Evolutionary conservation across 2,113 vertebrate species (phyloP).

Genomic region (Rhizomys pruinosus): DNA sequence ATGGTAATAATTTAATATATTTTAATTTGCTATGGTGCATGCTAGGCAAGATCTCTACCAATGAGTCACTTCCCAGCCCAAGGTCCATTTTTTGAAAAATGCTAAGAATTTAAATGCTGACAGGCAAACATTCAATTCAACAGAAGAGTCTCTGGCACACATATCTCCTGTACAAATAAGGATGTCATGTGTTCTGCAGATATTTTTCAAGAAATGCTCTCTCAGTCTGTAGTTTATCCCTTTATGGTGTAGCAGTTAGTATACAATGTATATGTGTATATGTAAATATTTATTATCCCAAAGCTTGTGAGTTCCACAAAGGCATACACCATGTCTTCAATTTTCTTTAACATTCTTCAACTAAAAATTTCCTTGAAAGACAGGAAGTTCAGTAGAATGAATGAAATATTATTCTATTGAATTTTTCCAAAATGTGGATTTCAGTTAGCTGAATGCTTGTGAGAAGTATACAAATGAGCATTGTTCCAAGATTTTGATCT

Average conservation of each 20-base stretch:
- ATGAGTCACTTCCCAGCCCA: too few relatives aligned
- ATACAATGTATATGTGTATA: neutral
- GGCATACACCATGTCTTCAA: neutral
- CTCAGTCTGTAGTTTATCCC: neutral
- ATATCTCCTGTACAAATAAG: neutral
- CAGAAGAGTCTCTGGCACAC: neutral
- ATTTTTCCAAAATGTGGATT: neutral
- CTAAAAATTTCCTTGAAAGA: neutral
- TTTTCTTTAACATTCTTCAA: constrained; percentile 28
- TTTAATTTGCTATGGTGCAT: neutral
- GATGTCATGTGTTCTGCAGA: neutral
- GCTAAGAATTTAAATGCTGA: neutral
- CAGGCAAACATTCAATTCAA: neutral
- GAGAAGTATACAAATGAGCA: neutral
- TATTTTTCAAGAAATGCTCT: neutral
- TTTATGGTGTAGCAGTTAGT: neutral
- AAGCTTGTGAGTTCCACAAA: neutral
- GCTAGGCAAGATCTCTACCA: neutral
- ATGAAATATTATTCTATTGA: neutral
- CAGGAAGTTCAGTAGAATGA: neutral
- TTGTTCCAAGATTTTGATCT: neutral
- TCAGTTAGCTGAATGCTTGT: neutral
- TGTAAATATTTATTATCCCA: neutral
- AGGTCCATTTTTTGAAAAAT: neutral
- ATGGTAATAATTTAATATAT: neutral